Base-by-base conservation (phyloP, 2,888 invertebrate species). In the Candidula unifasciata region DNA sequence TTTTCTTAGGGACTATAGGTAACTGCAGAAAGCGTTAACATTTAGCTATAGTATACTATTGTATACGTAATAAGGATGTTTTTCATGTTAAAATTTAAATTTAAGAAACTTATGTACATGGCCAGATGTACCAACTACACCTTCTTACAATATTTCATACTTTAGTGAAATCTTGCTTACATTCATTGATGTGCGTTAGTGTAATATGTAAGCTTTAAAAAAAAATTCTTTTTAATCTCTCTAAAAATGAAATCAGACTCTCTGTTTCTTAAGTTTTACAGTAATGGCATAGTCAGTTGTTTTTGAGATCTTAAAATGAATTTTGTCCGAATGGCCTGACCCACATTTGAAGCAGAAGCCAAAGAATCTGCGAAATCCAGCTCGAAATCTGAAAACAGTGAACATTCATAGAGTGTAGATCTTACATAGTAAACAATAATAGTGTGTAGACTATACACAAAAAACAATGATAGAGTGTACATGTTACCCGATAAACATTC, bases 361-460 rank as follows among this genome's bases (percentile, higher is more conserved):
- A 94, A 98, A 98, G 93, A 97, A 96, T 93, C 97, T 96, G 92
- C 96, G 96, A 94, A 98, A 98, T 21, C 98, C 98, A 90, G 97
- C 96, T 77, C 98, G 96, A 94, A 98, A 98, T 93, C 98, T 98
- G 94, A 60, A 85, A 82, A 57, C 66, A 71, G n/a, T 24, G 71
- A 71, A 33, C 24, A 33, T 27, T 21, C 8, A 35, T 24, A 35
- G 27, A 33, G 30, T n/a, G 37, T n/a, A 33, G 33, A 33, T 13
- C 10, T 24, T 21, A 33, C 13, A 35, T 21, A 10, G 37, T 24
- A 71, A 24, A 33, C 21, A n/a, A 27, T 27, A 13, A 18, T 21
- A 69, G n/a, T 27, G 69, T 27, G n/a, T 13, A n/a, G n/a, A n/a
- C n/a, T n/a, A n/a, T 44, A 44, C 44, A 44, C 13, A 13, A 44